These are phyloP conservation scores for Lophius americanus DNA, from an alignment of 2,797 vertebrate genomes.

Conservation along the genomic window DNA sequence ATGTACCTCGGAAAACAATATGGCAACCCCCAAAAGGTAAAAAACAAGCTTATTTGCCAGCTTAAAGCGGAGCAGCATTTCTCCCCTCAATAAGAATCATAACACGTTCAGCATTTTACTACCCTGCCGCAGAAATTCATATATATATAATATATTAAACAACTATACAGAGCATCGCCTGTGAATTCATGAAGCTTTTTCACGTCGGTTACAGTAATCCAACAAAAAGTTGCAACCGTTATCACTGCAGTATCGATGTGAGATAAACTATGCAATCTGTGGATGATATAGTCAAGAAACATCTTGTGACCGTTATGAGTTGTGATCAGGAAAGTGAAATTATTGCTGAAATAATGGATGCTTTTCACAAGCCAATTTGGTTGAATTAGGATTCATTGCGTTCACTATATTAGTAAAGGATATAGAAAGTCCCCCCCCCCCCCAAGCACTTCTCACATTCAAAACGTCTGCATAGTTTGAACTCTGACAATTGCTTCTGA, in stretches of 20 bases:
- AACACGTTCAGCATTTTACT: constrained; percentile 70
- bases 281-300: constrained; percentile 39
- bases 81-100: constrained; percentile 68
- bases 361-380: constrained; percentile 73
- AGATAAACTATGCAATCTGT: constrained; percentile 53
- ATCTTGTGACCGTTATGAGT: constrained; percentile 41
- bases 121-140: constrained; percentile 75
- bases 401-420: constrained; percentile 37
- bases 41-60: constrained; percentile 72
- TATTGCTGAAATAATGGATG: constrained; percentile 61
- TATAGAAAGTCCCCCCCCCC: constrained; percentile 22
- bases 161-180: constrained; percentile 59
- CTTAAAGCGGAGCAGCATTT: constrained; percentile 69
- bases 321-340: constrained; percentile 37
- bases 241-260: constrained; percentile 44
- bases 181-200: constrained; percentile 54
- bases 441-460: constrained; percentile 75
- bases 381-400: constrained; percentile 57
- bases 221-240: constrained; percentile 30
- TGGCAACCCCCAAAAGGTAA: constrained; percentile 74
- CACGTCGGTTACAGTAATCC: constrained; percentile 41
- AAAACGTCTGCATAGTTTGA: constrained; percentile 83
- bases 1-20: constrained; percentile 76
- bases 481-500: constrained; percentile 64
- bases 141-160: constrained; percentile 51